Evolutionary conservation across 2,113 vertebrate species (phyloP).

Genomic region (Nibea coibor): DNA sequence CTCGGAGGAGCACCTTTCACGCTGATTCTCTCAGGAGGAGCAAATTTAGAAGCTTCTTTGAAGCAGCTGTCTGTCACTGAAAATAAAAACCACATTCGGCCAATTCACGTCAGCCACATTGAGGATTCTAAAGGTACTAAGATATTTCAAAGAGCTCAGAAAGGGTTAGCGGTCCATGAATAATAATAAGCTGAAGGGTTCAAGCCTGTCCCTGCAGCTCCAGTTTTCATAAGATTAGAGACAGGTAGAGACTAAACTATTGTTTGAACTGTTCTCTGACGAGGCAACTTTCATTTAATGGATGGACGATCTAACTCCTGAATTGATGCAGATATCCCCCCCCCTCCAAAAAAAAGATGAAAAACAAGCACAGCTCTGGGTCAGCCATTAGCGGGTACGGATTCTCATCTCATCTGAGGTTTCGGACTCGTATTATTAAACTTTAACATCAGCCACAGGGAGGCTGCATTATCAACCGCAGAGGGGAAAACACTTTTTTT

Average conservation of each 20-base stretch:
- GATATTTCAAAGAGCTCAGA: slow-evolving; percentile 37
- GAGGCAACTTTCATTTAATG: not conserved
- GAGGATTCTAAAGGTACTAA: slow-evolving; percentile 1
- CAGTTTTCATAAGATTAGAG: slow-evolving; percentile 5
- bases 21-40: slow-evolving; percentile 27
- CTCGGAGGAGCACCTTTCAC: slow-evolving; percentile 32
- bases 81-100: slow-evolving; percentile 15
- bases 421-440: slow-evolving; percentile 1
- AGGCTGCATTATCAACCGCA: slow-evolving; percentile 11
- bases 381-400: not conserved
- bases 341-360: not conserved
- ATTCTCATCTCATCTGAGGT: not conserved
- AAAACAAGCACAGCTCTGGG: not conserved
- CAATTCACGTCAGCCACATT: slow-evolving; percentile 20
- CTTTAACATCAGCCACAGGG: not conserved
- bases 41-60: slow-evolving; percentile 38
- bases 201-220: slow-evolving; percentile 11
- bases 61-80: slow-evolving; percentile 52
- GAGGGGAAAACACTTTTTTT: not conserved
- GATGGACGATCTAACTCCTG: not conserved
- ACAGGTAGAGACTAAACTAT: not conserved
- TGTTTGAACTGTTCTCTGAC: not conserved
- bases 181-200: not conserved
- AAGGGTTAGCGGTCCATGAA: slow-evolving; percentile 16
- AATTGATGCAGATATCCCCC: not conserved